phyloP scores from a whole-genome alignment of 1,140 invertebrate species.

The Mya arenaria region DNA sequence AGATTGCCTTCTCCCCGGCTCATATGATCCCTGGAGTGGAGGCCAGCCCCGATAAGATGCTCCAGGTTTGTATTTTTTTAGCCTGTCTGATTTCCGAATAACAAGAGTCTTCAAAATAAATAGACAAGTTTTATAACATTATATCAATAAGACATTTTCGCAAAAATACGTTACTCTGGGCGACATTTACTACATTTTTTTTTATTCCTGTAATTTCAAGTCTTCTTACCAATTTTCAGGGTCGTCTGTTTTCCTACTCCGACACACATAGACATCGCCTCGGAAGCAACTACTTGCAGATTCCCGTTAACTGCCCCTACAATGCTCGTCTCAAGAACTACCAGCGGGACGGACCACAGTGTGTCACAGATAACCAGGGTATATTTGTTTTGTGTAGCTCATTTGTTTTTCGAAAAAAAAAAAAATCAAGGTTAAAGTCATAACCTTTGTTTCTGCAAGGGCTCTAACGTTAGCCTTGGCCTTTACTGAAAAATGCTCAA shows the following conservation, averaged over 20 bases:
- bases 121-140: no score
- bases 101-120: no score
- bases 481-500: no score
- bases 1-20: slow-evolving; percentile 95
- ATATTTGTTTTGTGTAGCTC: slow-evolving; percentile 15
- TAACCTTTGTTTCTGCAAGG: no score
- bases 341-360: slow-evolving; percentile 91
- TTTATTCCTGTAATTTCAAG: no score
- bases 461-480: no score
- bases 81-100: not conserved
- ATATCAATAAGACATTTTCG: no score
- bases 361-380: slow-evolving; percentile 80
- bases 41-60: slow-evolving; percentile 94
- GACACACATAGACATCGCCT: slow-evolving; percentile 97
- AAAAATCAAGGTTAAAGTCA: no score
- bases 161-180: no score
- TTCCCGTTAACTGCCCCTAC: slow-evolving; percentile 97
- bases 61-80: slow-evolving; percentile 81
- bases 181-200: no score
- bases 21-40: slow-evolving; percentile 94
- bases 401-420: no score
- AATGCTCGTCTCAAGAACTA: slow-evolving; percentile 86
- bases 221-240: slow-evolving; percentile 80
- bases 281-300: slow-evolving; percentile 95
- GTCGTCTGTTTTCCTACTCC: slow-evolving; percentile 95